Percentiles rank a stretch among this genome's conserved stretches.
These are phyloP conservation scores for Enteromius anoplus DNA, from an alignment of 2,797 vertebrate species.

Conservation along the genomic window DNA sequence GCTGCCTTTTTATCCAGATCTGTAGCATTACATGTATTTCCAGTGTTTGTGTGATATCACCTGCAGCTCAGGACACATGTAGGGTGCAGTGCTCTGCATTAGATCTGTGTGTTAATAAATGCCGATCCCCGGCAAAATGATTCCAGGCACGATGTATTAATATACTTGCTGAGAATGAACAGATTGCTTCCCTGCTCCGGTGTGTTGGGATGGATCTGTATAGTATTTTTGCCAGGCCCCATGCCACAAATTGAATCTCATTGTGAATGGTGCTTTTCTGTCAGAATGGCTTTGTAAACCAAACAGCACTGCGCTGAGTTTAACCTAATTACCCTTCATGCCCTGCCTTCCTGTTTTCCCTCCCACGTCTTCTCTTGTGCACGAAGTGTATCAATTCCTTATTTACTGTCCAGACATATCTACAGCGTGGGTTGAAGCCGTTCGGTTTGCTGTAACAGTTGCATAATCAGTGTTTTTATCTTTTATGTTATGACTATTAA, in stretches of 20 bases:
- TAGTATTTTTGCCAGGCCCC: constrained; percentile 26
- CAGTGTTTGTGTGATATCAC: neutral
- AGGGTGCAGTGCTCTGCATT: neutral
- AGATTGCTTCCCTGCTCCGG: constrained; percentile 26
- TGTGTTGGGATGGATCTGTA: constrained; percentile 38
- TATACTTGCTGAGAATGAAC: constrained; percentile 35
- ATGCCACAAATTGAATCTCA: constrained; percentile 55
- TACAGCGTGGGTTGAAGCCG: neutral
- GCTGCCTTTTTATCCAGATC: neutral
- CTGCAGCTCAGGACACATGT: neutral
- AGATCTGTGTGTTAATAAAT: constrained; percentile 6
- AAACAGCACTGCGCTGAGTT: constrained; percentile 51
- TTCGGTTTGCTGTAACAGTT: constrained; percentile 11
- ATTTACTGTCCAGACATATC: neutral
- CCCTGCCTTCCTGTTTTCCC: constrained; percentile 48
- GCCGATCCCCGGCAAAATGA: neutral
- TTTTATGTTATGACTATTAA: constrained; percentile 27
- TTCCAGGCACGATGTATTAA: constrained; percentile 28
- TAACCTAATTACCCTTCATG: constrained; percentile 59
- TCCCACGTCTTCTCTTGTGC: constrained; percentile 28
- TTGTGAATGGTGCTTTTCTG: constrained; percentile 55
- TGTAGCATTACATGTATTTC: neutral
- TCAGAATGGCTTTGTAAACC: constrained; percentile 59
- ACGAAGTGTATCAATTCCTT: constrained; percentile 21
- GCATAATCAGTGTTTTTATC: neutral